Evolutionary conservation across 2,888 invertebrate genomes (phyloP), one percentile per base, ranked within the genome.

Genomic region (Cistogaster globosa): DNA sequence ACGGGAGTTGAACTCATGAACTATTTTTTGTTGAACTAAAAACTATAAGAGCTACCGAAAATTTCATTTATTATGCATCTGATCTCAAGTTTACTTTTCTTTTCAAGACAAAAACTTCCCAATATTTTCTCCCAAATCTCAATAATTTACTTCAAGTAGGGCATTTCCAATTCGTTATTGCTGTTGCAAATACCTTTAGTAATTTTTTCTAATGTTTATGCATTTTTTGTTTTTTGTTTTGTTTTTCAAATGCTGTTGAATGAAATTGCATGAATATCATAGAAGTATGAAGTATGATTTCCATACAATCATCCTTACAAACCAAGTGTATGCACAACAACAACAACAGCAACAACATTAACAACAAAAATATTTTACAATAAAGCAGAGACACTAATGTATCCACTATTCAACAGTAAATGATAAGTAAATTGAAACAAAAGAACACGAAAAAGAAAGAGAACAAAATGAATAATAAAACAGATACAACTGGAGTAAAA

Each of bases 371-470:
- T 68, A 60, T 55, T 80, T 74, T 32, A 74, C 60, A 80, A 74
- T 74, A 53, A 71, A 80, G 80, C 67, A 67, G 72, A 58, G 51
- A 67, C 79, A 67, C 72, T 57, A 80, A 72, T 65, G 79, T 67
- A 74, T 80, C 67, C 58, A 20, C 65, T 68, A 80, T 71, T 58
- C 51, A 80, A 57, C 60, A 80, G 80, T 71, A 71, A 79, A 79
- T 74, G 58, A 67, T 67, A 80, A 80, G 67, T 45, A 55, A 80
- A 80, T 60, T n/a, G 26, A 68, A 77, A 60, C 38, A 51, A 53
- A 72, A 60, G 48, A 60, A 48, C 63, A 55, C 1, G 0, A 38
- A 57, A 42, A 26, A 36, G 58, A 68, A 26, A 26, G 26, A 26
- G 4, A 1, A 26, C 26, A 26, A 51, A 11, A 26, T 38, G 16